Evolutionary conservation across 2,888 invertebrate species (phyloP).

Genomic region (Nemoura dubitans): DNA sequence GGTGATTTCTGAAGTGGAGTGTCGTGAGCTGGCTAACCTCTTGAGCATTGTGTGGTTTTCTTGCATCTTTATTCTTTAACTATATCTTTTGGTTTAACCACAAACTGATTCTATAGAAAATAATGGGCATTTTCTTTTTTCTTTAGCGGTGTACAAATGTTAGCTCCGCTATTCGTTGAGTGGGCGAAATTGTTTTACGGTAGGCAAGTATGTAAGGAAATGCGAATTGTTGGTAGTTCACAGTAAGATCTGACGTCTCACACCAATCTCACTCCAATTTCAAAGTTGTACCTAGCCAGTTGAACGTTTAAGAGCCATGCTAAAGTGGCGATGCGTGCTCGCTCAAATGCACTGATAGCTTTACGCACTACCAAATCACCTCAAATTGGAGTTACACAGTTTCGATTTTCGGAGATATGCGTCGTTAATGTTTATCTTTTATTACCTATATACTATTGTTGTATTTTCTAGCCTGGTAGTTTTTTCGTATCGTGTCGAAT

Average conservation of each 20-base stretch:
- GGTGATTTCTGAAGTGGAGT: too few relatives aligned
- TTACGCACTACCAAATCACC: neutral
- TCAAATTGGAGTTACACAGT: neutral
- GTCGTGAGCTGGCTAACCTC: neutral
- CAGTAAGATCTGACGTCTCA: neutral
- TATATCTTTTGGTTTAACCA: neutral
- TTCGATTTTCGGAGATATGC: conserved; percentile 12
- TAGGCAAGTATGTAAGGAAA: neutral
- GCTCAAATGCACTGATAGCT: neutral
- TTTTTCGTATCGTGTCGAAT: neutral
- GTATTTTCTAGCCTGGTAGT: neutral
- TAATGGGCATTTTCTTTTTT: neutral
- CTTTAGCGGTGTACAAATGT: neutral
- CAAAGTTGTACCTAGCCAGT: neutral
- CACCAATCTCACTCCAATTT: neutral
- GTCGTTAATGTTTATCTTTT: neutral
- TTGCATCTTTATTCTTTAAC: neutral
- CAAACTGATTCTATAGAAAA: neutral
- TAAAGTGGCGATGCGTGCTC: neutral
- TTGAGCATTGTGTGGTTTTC: neutral
- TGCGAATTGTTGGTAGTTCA: neutral
- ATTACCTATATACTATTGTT: neutral
- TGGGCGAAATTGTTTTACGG: neutral
- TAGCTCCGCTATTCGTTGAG: neutral
- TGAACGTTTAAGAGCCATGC: neutral